A percentile compares a stretch with the other conserved stretches of the same genome.
Evolutionary conservation across 2,113 vertebrate genomes (phyloP).

Genomic region (Ancistrus triradiatus): DNA sequence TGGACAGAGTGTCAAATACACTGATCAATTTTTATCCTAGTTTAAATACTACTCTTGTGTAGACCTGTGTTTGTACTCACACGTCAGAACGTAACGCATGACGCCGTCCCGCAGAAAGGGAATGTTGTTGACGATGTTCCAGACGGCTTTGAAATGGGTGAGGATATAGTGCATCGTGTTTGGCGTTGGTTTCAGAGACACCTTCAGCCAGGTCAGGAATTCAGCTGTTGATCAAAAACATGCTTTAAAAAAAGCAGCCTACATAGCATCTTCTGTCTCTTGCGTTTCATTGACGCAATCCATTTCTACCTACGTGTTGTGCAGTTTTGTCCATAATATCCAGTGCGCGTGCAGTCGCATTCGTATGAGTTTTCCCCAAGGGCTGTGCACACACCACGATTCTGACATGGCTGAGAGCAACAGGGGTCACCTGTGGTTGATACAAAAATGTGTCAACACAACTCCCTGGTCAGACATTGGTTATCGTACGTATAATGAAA

Average conservation of each 20-base stretch:
- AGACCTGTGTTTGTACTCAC: conserved; percentile 77
- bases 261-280: neutral
- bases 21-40: too few species aligned
- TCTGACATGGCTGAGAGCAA: conserved; percentile 91
- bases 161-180: conserved; percentile 91
- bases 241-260: neutral
- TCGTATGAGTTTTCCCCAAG: conserved; percentile 72
- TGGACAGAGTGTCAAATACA: too few species aligned
- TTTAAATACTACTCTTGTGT: too few species aligned
- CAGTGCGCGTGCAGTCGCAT: conserved; percentile 91
- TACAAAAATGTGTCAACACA: too few species aligned
- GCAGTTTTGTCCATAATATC: conserved; percentile 86
- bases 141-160: conserved; percentile 86
- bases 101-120: conserved; percentile 80
- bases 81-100: conserved; percentile 91
- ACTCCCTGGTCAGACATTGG: too few species aligned
- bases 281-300: neutral
- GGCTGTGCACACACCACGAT: conserved; percentile 81
- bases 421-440: conserved; percentile 86
- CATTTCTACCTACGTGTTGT: conserved; percentile 73
- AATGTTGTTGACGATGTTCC: conserved; percentile 91
- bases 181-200: conserved; percentile 79
- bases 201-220: conserved; percentile 80
- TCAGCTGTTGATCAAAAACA: conserved; percentile 72
- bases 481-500: too few species aligned